Percentiles rank a stretch among this genome's conserved stretches.
phyloP scores from a whole-genome alignment of 2,797 vertebrate species.

The Vespertilio murinus region DNA sequence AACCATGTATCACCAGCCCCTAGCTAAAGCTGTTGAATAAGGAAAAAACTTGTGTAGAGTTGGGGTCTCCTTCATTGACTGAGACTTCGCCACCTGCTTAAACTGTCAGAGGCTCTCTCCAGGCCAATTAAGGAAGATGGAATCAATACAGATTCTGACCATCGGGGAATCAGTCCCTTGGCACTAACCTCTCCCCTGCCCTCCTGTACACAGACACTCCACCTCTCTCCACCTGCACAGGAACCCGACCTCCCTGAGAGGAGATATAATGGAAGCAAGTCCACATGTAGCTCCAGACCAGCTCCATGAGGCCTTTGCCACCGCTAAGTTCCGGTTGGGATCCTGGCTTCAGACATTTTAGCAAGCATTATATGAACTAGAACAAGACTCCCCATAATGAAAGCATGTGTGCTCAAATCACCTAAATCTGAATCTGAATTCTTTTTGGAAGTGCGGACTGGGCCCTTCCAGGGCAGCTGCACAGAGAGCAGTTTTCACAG shows the following conservation, averaged over 20 bases:
- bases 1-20: too few species aligned
- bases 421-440: neutral
- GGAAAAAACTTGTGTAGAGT: neutral
- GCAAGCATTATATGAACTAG: too few species aligned
- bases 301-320: neutral
- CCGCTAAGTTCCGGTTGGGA: neutral
- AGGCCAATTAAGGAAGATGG: neutral
- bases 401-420: neutral
- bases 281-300: neutral
- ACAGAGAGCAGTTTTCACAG: accelerated
- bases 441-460: accelerated
- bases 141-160: neutral
- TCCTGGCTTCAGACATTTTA: too few species aligned
- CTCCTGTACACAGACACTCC: neutral
- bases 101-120: neutral
- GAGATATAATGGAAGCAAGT: neutral
- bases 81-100: neutral
- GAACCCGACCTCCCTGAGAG: neutral
- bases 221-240: neutral
- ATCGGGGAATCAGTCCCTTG: neutral
- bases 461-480: neutral
- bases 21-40: neutral
- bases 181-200: neutral
- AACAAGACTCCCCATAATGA: neutral
- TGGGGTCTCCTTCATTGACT: neutral